Conservation (phyloP, 1,140 invertebrate genomes). For the Drosophila pandora region DNA sequence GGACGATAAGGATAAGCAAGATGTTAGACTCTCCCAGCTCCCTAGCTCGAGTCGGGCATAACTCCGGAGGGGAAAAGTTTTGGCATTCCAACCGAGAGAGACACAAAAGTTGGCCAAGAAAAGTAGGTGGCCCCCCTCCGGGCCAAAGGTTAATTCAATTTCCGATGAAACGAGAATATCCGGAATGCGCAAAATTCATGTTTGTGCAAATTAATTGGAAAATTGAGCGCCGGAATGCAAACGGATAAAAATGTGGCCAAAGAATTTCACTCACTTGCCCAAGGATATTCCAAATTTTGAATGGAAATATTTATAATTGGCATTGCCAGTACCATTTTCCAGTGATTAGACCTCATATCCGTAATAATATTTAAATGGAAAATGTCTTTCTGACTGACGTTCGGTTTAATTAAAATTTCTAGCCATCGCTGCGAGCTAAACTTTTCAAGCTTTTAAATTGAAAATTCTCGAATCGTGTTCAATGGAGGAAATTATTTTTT, state of each 20-base stretch:
- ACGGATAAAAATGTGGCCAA: background rate
- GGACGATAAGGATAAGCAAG: conserved; percentile 45
- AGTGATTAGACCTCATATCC: background rate
- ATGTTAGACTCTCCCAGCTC: conserved; percentile 31
- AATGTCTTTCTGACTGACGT: conserved; percentile 12
- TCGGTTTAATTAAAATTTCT: conserved; percentile 26
- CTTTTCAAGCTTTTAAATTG: conserved; percentile 24
- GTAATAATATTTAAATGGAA: background rate
- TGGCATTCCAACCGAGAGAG: conserved; percentile 43
- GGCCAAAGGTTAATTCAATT: conserved; percentile 41
- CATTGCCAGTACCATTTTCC: too few species aligned
- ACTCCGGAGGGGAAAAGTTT: conserved; percentile 36
- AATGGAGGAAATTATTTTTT: conserved; percentile 23
- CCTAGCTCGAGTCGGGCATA: conserved; percentile 48
- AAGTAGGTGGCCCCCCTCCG: background rate
- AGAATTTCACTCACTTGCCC: background rate
- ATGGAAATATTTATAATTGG: too few species aligned
- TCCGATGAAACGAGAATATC: conserved; percentile 36
- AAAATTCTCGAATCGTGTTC: conserved; percentile 39
- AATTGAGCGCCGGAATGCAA: conserved; percentile 26
- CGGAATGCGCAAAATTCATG: conserved; percentile 47
- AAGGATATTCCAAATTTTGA: background rate
- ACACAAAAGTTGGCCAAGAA: conserved; percentile 42
- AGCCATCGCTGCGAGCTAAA: background rate
- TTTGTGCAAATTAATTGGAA: conserved; percentile 48